Base-by-base conservation (phyloP, 2,797 vertebrate genomes). In the Girardinus metallicus region DNA sequence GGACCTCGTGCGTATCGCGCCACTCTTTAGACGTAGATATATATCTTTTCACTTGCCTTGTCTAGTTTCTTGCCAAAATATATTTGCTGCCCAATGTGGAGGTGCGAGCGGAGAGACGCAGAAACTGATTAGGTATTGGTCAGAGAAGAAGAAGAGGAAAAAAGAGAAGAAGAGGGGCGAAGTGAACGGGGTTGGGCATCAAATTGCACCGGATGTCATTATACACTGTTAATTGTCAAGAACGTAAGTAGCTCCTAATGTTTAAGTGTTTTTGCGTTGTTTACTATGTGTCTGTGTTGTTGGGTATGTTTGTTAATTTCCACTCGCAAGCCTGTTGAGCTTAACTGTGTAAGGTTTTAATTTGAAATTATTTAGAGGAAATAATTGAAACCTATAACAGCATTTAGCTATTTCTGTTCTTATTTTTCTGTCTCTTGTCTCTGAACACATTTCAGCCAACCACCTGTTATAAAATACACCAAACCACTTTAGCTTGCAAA, bases 131-230 rank as follows among this genome's bases (percentile, higher is more conserved):
- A 47, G 79, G 80, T 81, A 55, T 79, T 26, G 79, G 60, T 23
- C 41, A 77, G 74, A 34, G 77, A 55, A 79, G 66, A 44, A 46
- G n/a, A 55, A 44, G 49, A 31, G 43, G 46, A 57, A 57, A 15
- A 66, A 8, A 3, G 36, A 34, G 73, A 62, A 47, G n/a, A 62
- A 34, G 16, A 84, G 77, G 77, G 51, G 75, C 13, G 76, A 13
- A 79, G 77, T 79, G 87, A 77, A 47, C 49, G 78, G 83, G 90
- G 87, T 82, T 81, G 86, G 83, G 90, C 89, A 88, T 93, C 91
- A 92, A 75, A 91, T 92, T 93, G 87, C 90, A 90, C 90, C 92
- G 94, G 92, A 95, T 95, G 95, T 95, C 90, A 95, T 93, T 94
- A 92, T 88, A 93, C 89, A 91, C 89, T 90, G 53, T 80, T 89